These are phyloP conservation scores for Ochotona curzoniae DNA, from an alignment of 2,113 vertebrate genomes.

Conservation along the genomic window DNA sequence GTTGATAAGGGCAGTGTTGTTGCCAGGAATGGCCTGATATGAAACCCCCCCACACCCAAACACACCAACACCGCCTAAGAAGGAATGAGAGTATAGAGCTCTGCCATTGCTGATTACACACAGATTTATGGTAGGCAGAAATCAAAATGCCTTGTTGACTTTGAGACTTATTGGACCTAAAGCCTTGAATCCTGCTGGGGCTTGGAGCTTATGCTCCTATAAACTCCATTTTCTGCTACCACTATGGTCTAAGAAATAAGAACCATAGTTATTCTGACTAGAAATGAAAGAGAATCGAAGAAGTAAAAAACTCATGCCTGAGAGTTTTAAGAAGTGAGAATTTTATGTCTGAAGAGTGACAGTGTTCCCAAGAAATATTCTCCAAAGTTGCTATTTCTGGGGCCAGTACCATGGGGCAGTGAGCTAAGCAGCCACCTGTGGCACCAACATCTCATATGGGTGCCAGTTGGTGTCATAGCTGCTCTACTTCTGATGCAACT, in stretches of 20 bases:
- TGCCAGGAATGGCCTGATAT: not conserved
- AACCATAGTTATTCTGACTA: not conserved
- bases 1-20: not conserved
- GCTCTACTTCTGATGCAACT: too few species aligned
- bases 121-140: not conserved
- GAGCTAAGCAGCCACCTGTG: too few species aligned
- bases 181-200: not conserved
- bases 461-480: too few species aligned
- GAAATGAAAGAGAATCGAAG: conserved; percentile 19
- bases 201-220: not conserved
- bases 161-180: not conserved
- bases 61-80: not conserved
- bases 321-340: not conserved
- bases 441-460: too few species aligned
- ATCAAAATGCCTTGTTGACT: not conserved
- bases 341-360: conserved; percentile 1
- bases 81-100: not conserved
- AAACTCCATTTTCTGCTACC: not conserved
- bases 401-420: too few species aligned
- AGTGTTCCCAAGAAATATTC: not conserved
- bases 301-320: conserved; percentile 15
- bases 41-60: not conserved
- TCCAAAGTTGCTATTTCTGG: not conserved
- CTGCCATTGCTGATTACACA: not conserved
- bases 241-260: not conserved